Evolutionary conservation across 2,797 vertebrate species (phyloP).

Genomic region (Urophycis tenuis): DNA sequence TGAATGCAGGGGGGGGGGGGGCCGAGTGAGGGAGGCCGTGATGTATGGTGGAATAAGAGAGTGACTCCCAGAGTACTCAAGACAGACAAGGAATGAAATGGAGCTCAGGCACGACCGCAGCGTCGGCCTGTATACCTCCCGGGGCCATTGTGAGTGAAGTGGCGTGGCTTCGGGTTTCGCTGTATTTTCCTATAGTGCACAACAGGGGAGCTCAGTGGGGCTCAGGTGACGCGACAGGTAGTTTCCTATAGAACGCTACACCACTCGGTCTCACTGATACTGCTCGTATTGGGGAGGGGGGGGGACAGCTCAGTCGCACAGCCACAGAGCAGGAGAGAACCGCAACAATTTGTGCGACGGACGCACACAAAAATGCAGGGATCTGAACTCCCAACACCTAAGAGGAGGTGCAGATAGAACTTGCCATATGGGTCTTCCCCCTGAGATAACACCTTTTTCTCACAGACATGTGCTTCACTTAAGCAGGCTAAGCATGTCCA

Average conservation of each 20-base stretch:
- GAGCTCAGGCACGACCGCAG: slow-evolving; percentile 39
- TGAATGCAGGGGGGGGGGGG: not conserved
- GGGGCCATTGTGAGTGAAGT: slow-evolving; percentile 60
- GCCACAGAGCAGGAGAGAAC: not conserved
- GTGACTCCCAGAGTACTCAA: slow-evolving; percentile 45
- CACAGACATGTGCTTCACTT: not conserved
- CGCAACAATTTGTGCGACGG: not conserved
- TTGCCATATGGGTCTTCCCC: not conserved
- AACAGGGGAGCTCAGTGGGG: slow-evolving; percentile 42
- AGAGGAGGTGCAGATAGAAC: not conserved
- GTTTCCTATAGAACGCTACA: slow-evolving; percentile 56
- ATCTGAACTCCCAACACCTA: not conserved
- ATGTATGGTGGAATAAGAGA: not conserved
- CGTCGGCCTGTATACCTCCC: slow-evolving; percentile 52
- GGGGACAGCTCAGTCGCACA: not conserved
- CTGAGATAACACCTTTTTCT: not conserved
- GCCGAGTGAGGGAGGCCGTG: not conserved
- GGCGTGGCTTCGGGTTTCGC: slow-evolving; percentile 57
- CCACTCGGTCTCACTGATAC: slow-evolving; percentile 13
- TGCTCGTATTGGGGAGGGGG: not conserved
- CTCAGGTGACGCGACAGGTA: slow-evolving; percentile 60
- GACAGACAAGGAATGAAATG: slow-evolving; percentile 48
- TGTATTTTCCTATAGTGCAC: slow-evolving; percentile 64
- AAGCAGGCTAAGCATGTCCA: not conserved
- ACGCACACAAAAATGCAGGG: not conserved